phyloP scores from a whole-genome alignment of 2,113 vertebrate species.

The Erythrocercus mccallii region DNA sequence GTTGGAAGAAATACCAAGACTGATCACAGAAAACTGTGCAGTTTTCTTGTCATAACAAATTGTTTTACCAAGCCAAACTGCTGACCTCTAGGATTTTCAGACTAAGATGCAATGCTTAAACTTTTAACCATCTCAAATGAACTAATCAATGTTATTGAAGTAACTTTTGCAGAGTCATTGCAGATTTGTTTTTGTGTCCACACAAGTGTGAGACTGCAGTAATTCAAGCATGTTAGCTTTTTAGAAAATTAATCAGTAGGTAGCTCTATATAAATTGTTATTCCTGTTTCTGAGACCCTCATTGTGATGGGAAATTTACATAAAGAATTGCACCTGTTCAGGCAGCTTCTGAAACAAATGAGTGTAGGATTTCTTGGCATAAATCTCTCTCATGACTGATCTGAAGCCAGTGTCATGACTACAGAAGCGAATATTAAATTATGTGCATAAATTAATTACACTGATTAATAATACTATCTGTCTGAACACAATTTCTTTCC shows the following conservation, averaged over 20 bases:
- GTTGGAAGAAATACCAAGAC: not conserved
- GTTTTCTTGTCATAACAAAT: not conserved
- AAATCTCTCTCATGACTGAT: not conserved
- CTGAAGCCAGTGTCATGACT: not conserved
- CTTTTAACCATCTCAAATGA: not conserved
- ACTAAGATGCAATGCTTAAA: not conserved
- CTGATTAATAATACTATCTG: not conserved
- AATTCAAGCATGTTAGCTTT: slow-evolving; percentile 3
- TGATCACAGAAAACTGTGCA: not conserved
- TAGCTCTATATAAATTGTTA: slow-evolving; percentile 15
- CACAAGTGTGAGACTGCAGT: not conserved
- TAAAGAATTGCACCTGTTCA: slow-evolving; percentile 51
- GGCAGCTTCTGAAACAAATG: slow-evolving; percentile 53
- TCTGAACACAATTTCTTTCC: not conserved
- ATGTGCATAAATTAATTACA: not conserved
- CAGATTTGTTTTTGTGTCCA: not conserved
- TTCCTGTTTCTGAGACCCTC: not conserved
- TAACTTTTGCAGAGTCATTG: slow-evolving; percentile 16
- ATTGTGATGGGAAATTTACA: slow-evolving; percentile 16
- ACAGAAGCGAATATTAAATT: slow-evolving; percentile 18
- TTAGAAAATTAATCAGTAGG: slow-evolving; percentile 8
- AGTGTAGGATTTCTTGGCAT: slow-evolving; percentile 22
- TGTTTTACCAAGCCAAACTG: slow-evolving; percentile 2
- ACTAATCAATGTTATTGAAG: not conserved
- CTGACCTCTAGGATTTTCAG: slow-evolving; percentile 1